Conservation (phyloP, 2,888 invertebrate species). For the Azorinus chamasolen region DNA sequence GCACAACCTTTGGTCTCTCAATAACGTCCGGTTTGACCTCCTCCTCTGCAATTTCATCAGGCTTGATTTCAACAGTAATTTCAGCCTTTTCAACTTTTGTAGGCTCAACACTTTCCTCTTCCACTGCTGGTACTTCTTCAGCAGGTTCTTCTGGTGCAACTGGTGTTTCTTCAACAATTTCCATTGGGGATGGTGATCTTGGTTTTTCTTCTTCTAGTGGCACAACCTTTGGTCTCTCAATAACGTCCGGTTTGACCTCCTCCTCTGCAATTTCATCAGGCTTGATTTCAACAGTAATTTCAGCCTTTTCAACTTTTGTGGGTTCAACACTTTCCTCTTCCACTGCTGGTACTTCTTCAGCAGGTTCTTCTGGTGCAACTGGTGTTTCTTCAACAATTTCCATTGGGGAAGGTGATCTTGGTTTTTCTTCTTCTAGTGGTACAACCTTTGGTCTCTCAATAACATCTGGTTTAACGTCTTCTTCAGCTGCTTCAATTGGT, state of each 20-base stretch:
- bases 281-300: conserved; percentile 23
- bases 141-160: conserved; percentile 43
- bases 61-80: no score
- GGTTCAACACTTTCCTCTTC: conserved; percentile 82
- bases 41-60: conserved; percentile 32
- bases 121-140: conserved; percentile 40
- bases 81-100: no score
- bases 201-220: conserved; percentile 63
- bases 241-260: conserved; percentile 39
- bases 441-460: conserved; percentile 49
- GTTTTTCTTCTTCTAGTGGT: conserved; percentile 53
- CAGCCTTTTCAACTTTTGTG: no score
- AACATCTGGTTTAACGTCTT: conserved; percentile 31
- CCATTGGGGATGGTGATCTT: conserved; percentile 57
- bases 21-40: conserved; percentile 38
- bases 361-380: conserved; percentile 52
- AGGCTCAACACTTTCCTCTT: conserved; percentile 47
- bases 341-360: conserved; percentile 88
- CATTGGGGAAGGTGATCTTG: conserved; percentile 35
- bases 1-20: conserved; percentile 45
- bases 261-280: conserved; percentile 33
- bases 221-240: conserved; percentile 71
- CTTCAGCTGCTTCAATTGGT: conserved; percentile 28
- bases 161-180: conserved; percentile 12
- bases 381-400: conserved; percentile 36